Evolutionary conservation across 2,113 vertebrate genomes (phyloP).

Genomic region (Rhipidura dahli): DNA sequence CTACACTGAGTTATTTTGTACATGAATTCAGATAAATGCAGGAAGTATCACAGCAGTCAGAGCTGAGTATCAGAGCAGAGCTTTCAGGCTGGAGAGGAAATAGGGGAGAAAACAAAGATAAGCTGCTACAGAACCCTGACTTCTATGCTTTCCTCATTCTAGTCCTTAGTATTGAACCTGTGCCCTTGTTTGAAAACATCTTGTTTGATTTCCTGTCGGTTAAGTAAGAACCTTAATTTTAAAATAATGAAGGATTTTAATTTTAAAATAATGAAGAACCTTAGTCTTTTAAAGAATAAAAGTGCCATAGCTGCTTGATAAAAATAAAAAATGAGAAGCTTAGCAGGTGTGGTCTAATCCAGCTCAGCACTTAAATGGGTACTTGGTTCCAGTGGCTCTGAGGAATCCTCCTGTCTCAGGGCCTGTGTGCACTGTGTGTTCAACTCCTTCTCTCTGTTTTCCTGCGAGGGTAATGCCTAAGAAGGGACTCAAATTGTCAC

Average conservation of each 20-base stretch:
- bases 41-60: not conserved
- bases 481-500: not conserved
- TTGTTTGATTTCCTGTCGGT: not conserved
- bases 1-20: not conserved
- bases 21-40: not conserved
- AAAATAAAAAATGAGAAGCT: not conserved
- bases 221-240: not conserved
- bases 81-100: not conserved
- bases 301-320: not conserved
- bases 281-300: not conserved
- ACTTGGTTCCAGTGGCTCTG: not conserved
- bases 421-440: not conserved
- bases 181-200: not conserved
- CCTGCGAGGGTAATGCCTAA: not conserved
- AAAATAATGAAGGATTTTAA: not conserved
- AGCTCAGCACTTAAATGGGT: not conserved
- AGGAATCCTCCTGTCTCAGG: not conserved
- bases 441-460: not conserved
- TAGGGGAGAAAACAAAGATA: not conserved
- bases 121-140: not conserved
- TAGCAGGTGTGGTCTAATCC: not conserved
- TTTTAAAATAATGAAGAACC: not conserved
- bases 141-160: not conserved
- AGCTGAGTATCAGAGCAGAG: not conserved
- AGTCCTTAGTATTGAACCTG: not conserved